Base-by-base conservation (phyloP, 2,113 vertebrate genomes). In the Chloropsis cyanopogon region DNA sequence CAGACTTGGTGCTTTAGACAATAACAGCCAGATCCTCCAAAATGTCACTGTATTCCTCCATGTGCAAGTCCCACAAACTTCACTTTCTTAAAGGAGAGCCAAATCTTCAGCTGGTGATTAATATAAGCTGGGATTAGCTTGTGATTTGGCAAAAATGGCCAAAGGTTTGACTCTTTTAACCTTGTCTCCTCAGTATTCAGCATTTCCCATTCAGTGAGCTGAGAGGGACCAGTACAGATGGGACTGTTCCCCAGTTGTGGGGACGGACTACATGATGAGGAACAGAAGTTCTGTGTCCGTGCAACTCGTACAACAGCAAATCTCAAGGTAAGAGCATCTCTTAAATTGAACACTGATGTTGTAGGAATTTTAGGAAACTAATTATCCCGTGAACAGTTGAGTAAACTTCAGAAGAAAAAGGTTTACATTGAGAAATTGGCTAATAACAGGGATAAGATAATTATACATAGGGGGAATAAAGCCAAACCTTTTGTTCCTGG, bases 21-120 rank as follows among this genome's bases (percentile, higher is more conserved):
- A n/a, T 31, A 46, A 26, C 8, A 50, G 42, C 31, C 54, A 86
- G 33, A 42, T 57, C 50, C 41, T 73, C 21, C 14, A 65, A 50
- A 52, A 76, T 5, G 6, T 35, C 9, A 1, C 21, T 0, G 0
- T 12, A 16, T 39, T 76, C 59, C 78, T 37, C 28, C 23, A 37
- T 39, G 14, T 26, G 15, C 37, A 82, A 56, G 13, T 57, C 21
- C 18, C 12, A 9, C 1, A 31, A 29, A n/a, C 12, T 61, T 53
- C 11, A 26, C 5, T 54, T 46, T 76, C 79, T 83, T 56, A 50
- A 80, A 90, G 39, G 23, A 83, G 15, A 80, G 14, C 23, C 77
- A 29, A 29, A 29, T 61, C 35, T 53, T 86, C 71, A 70, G 23
- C 31, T 47, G 46, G 15, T 56, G 50, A 41, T 29, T 25, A 54